phyloP scores from a whole-genome alignment of 2,797 vertebrate species.

The Neomorphus geoffroyi region DNA sequence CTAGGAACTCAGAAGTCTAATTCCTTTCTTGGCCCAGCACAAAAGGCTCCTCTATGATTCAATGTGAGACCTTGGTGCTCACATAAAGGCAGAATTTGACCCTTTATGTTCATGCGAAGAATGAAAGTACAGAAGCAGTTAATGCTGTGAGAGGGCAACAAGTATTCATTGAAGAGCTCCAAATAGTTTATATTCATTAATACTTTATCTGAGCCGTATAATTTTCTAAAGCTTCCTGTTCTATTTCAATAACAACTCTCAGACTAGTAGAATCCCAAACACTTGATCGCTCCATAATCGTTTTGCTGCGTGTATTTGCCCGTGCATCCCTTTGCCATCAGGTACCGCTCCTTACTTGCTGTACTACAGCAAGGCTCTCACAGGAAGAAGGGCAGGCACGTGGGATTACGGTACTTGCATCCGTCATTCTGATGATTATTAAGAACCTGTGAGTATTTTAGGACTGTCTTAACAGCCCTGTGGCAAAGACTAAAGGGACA shows the following conservation, averaged over 20 bases:
- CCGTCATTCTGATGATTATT: neutral
- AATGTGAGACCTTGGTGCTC: rapidly evolving
- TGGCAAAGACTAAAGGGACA: neutral
- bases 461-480: neutral
- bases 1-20: neutral
- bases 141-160: neutral
- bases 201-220: neutral
- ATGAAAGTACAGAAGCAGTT: neutral
- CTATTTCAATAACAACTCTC: neutral
- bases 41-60: neutral
- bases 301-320: neutral
- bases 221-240: neutral
- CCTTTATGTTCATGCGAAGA: neutral
- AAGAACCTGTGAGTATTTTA: neutral
- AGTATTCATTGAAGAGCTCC: neutral
- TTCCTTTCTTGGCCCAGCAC: slow-evolving; percentile 6
- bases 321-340: neutral
- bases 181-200: neutral
- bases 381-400: neutral
- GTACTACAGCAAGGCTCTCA: neutral
- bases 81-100: neutral
- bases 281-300: neutral
- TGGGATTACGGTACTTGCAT: neutral
- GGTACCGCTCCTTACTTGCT: neutral
- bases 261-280: neutral